These are phyloP conservation scores for Graphium colonna DNA, from an alignment of 2,888 invertebrate genomes.

Conservation along the genomic window DNA sequence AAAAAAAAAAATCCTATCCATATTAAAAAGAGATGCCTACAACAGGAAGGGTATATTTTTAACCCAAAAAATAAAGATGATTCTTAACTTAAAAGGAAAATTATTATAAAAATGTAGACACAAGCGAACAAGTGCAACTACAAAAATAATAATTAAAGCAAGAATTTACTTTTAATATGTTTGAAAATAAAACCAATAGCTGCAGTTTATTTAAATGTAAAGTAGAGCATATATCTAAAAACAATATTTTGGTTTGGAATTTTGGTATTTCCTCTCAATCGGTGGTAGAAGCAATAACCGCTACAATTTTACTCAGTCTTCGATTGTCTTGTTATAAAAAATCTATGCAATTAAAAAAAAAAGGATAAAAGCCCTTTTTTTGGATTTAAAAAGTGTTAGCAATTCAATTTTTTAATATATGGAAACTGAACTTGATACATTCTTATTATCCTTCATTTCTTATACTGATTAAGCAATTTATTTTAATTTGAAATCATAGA, in stretches of 20 bases:
- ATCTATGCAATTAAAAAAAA: conserved; percentile 28
- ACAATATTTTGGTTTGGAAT: conserved; percentile 45
- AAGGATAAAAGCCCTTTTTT: too few relatives aligned
- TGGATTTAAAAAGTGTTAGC: too few relatives aligned
- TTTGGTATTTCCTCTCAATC: conserved; percentile 49
- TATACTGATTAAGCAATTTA: neutral
- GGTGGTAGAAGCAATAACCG: conserved; percentile 39
- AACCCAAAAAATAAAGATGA: too few relatives aligned
- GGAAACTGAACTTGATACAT: neutral
- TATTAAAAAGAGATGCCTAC: neutral
- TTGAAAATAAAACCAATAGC: neutral
- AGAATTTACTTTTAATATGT: neutral
- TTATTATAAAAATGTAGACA: neutral
- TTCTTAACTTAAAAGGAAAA: neutral
- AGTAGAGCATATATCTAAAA: conserved; percentile 16
- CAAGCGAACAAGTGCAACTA: neutral
- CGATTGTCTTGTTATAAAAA: conserved; percentile 22
- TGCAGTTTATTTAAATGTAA: neutral
- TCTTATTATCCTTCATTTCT: too few relatives aligned
- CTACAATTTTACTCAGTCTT: conserved; percentile 41
- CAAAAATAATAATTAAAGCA: neutral
- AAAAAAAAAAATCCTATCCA: neutral
- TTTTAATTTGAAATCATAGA: conserved; percentile 7
- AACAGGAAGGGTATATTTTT: too few relatives aligned
- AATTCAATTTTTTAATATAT: too few relatives aligned